Base-by-base conservation (phyloP, 2,113 vertebrate species). In the Elanoides forficatus region DNA sequence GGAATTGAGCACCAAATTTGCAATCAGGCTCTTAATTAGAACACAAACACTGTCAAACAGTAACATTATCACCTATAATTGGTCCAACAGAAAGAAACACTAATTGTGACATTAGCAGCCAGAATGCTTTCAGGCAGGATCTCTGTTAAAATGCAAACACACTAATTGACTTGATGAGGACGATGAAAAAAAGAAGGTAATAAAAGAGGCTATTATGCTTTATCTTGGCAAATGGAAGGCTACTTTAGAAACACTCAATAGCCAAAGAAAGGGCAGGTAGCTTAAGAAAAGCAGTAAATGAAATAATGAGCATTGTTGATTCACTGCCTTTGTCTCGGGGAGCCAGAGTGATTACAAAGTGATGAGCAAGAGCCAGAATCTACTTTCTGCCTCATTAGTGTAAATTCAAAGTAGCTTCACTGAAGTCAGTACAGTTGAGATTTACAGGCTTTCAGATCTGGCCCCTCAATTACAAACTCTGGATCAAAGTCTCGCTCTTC, bases 41-140 rank as follows among this genome's bases (percentile, higher is more conserved):
- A 97, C 83, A 92, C 95, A 97, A 96, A 96, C 95, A 68, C 73
- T 96, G 90, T 97, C 88, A 97, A 94, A 97, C 94, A 88, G 93
- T 95, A 97, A 93, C 97, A 97, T 97, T 97, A 97, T 94, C 95
- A 95, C 95, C 96, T 96, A 83, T 98, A 98, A 98, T 98, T 97
- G 97, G 95, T 93, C 92, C 90, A 97, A 94, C 81, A 90, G 88
- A 96, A 96, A 95, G 88, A 94, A 94, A 96, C 95, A 92, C 86
- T 97, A 97, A 97, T 95, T 96, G 97, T 97, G 92, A 95, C 96
- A 96, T 97, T 97, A 96, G 92, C 90, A 81, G 88, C 91, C 88
- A 97, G 86, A 95, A 80, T 34, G 94, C 95, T 96, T 93, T 95
- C 90, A 84, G 94, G 91, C 86, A 90, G 68, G 68, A 93, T 97